Evolutionary conservation across 2,888 invertebrate genomes (phyloP).

Genomic region (Apoda limacodes): DNA sequence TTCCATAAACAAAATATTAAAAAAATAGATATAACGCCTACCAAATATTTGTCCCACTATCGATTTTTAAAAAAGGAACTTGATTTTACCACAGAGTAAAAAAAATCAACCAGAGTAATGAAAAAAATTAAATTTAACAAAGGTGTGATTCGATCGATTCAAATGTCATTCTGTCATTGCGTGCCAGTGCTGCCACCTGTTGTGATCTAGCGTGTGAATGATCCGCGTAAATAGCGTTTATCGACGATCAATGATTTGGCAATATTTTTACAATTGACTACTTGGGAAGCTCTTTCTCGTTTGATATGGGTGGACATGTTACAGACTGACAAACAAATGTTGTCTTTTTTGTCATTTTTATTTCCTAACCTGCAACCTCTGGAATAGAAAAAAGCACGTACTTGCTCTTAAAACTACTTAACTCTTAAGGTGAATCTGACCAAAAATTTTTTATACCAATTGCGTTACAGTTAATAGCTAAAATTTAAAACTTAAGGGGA

Average conservation of each 20-base stretch:
- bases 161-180: slow-evolving; percentile 31
- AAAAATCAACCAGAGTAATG: too few species aligned
- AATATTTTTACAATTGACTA: slow-evolving; percentile 46
- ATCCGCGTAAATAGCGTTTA: slow-evolving; percentile 36
- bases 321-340: too few species aligned
- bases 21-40: slow-evolving; percentile 20
- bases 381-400: too few species aligned
- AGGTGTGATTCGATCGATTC: slow-evolving; percentile 37
- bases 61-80: slow-evolving; percentile 22
- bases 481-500: too few species aligned
- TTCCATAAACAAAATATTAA: slow-evolving; percentile 45
- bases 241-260: slow-evolving; percentile 59
- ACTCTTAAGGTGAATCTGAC: too few species aligned
- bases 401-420: too few species aligned
- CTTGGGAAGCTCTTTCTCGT: slow-evolving; percentile 40
- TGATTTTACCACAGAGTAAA: too few species aligned
- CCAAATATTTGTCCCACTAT: slow-evolving; percentile 9
- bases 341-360: too few species aligned
- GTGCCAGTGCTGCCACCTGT: slow-evolving; percentile 50
- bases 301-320: too few species aligned
- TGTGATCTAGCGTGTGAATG: slow-evolving; percentile 43
- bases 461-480: too few species aligned
- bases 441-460: too few species aligned
- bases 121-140: slow-evolving; percentile 31
- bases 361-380: too few species aligned